Base-by-base conservation (phyloP, 1,140 invertebrate species). In the Neomicropteryx cornuta region DNA sequence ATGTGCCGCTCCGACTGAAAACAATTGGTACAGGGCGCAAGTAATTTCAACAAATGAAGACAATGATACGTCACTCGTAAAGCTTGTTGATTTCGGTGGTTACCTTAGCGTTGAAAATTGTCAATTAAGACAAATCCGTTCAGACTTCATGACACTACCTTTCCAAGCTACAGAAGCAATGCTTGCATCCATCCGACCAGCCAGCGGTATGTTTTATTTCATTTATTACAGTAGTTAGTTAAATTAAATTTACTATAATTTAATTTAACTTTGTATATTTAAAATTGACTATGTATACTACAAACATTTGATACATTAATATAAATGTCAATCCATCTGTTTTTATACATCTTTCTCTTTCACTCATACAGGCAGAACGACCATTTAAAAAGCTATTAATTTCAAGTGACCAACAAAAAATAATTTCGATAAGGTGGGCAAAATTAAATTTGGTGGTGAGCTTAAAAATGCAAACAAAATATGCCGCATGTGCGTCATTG, bases 161-260 rank as follows among this genome's bases (percentile, higher is more conserved):
- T 97, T 97, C 71, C 94, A 97, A 77, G 89, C 93, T 30, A 83
- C 87, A 23, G 94, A 97, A 71, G 90, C 92, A 53, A 81, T 81
- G 55, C 67, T 98, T 51, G 88, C 89, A 6, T 84, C 93, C 66
- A 73, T 98, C 39, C 76, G 77, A 60, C 88, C 92, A 30, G 69
- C 78, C 32, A 76, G 79, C 66, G 79, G 86, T 82, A 62, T 70
- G 67, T 62, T 55, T 44, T 51, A 27, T 44, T 36, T 37, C 5
- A 45, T 42, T 44, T 39, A 44, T 47, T 23, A 32, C 31, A 8
- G 8, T 23, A 27, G 27, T 3, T 55, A 17, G 3, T 8, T 32
- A 18, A 17, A 29, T 31, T 37, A n/a, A 18, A 36, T 21, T 24
- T 38, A 17, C n/a, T n/a, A n/a, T n/a, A n/a, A n/a, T n/a, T n/a